Evolutionary conservation across 2,113 vertebrate genomes (phyloP), one percentile per base, ranked within the genome.

Genomic region (Panurus biarmicus): DNA sequence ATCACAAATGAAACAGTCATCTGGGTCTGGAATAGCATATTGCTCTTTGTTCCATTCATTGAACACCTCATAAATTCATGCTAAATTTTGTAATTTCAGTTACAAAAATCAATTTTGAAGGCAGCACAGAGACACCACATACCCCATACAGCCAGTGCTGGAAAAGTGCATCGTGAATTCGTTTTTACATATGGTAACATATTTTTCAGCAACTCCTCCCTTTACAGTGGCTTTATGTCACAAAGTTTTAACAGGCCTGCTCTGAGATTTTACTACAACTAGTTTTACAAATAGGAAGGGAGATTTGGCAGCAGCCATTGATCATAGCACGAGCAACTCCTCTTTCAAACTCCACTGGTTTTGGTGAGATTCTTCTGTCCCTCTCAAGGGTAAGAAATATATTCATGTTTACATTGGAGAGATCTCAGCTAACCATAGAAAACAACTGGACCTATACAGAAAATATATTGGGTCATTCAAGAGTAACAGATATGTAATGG

Each of bases 281-380:
- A 8, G 28, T 69, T 91, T 69, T 70, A 79, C 23, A 29, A 18
- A 23, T 2, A 51, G 28, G 65, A 80, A 56, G n/a, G 14, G 21
- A 26, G 11, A 36, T 70, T 22, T 54, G 51, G 62, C 35, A 75
- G 44, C 44, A 50, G 44, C 4, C 20, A 40, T 6, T 40, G 19
- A 47, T 40, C 6, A 3, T n/a, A 47, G 21, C 12, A 33, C 2
- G 1, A 57, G 20, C 1, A 2, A 26, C 12, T 44, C 20, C 53
- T 54, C 33, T 12, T 80, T 36, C 56, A 80, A 42, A 7, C 28
- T 26, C 20, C 38, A 48, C 13, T 22, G 21, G 0, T 78, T 94
- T 58, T 56, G 21, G 23, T 57, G n/a, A 2, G 9, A 29, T 57
- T 79, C 20, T 81, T 71, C 53, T 71, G 29, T 18, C 21, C 24